These are phyloP conservation scores for Polymixis lichenea DNA, from an alignment of 2,888 invertebrate species.

Conservation along the genomic window DNA sequence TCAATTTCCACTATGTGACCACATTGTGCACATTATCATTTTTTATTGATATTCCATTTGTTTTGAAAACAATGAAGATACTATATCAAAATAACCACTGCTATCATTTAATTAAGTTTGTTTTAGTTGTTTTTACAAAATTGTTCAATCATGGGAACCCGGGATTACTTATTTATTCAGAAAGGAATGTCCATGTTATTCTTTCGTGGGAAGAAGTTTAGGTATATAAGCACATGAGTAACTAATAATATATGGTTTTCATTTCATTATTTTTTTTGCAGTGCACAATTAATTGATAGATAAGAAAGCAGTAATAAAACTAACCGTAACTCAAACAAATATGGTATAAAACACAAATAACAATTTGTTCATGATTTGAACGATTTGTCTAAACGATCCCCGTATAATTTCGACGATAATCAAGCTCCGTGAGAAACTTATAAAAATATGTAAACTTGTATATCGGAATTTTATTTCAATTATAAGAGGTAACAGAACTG, in stretches of 20 bases:
- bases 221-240: too few species aligned
- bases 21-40: too few species aligned
- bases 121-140: too few species aligned
- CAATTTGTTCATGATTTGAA: constrained; percentile 48
- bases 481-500: constrained; percentile 58
- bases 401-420: constrained; percentile 50
- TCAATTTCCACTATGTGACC: too few species aligned
- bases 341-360: constrained; percentile 30
- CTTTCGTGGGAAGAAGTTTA: too few species aligned
- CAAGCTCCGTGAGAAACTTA: constrained; percentile 61
- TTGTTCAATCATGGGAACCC: too few species aligned
- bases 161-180: too few species aligned
- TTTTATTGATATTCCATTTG: too few species aligned
- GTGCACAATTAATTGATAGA: background rate
- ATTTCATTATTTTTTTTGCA: background rate
- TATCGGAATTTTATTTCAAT: constrained; percentile 61
- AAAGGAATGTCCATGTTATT: too few species aligned
- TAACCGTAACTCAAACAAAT: background rate
- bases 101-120: too few species aligned
- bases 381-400: constrained; percentile 52
- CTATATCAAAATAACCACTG: too few species aligned
- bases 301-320: background rate
- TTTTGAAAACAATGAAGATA: too few species aligned
- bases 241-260: background rate
- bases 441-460: constrained; percentile 56